A percentile compares a stretch with the other conserved stretches of the same genome.
Conservation (phyloP, 2,113 vertebrate species). For the Hippocampus abdominalis region DNA sequence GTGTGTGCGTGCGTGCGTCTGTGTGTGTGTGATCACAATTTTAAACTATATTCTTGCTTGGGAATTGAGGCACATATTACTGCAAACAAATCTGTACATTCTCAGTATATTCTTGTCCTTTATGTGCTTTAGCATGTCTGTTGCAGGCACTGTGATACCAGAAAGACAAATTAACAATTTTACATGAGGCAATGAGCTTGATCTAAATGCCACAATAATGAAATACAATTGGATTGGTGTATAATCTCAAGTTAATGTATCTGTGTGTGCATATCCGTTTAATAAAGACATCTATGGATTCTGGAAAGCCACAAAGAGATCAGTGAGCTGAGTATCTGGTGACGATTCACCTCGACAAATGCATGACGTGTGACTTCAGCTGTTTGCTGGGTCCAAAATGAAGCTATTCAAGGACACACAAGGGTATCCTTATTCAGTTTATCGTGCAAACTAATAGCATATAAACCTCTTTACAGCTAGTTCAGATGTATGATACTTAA, state of each 20-base stretch:
- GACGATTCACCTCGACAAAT: constrained; percentile 36
- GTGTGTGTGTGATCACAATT: not conserved
- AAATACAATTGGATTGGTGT: constrained; percentile 2
- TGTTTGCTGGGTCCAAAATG: constrained; percentile 33
- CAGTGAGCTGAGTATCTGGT: constrained; percentile 42
- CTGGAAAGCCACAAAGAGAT: not conserved
- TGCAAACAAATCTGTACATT: not conserved
- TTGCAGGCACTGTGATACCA: not conserved
- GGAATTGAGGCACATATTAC: not conserved
- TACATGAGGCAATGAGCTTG: not conserved
- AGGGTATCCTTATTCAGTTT: constrained; percentile 31
- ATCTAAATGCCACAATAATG: not conserved
- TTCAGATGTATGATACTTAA: not conserved
- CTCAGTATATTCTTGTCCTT: not conserved
- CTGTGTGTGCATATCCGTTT: not conserved
- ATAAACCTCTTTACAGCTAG: not conserved
- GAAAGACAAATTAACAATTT: not conserved
- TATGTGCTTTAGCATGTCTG: not conserved
- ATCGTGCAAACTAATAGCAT: not conserved
- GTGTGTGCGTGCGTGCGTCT: too few species aligned
- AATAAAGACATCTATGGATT: constrained; percentile 1
- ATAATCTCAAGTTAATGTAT: constrained; percentile 4
- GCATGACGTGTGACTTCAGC: constrained; percentile 44
- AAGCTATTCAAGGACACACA: constrained; percentile 58
- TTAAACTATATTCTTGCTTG: not conserved